These are phyloP conservation scores for Isichthys henryi DNA, from an alignment of 2,113 vertebrate species.

Conservation along the genomic window DNA sequence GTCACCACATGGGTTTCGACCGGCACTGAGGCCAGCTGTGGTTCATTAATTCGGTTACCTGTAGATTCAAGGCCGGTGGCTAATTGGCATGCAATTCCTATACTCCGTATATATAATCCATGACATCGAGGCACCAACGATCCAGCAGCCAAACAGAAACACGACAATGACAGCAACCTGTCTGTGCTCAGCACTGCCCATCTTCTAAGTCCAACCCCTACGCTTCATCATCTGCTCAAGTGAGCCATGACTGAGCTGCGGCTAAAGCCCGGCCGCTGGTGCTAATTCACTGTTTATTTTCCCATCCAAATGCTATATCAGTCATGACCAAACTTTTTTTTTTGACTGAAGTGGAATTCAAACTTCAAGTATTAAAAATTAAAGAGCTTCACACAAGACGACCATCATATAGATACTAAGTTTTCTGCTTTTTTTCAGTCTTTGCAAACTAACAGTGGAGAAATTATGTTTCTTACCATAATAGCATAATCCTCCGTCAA, in stretches of 20 bases:
- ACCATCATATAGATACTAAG: background rate
- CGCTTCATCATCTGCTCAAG: background rate
- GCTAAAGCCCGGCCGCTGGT: background rate
- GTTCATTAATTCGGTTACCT: background rate
- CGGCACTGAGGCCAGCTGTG: background rate
- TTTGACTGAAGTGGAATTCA: background rate
- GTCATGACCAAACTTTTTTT: background rate
- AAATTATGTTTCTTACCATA: background rate
- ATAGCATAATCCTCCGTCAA: background rate
- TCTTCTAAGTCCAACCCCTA: background rate
- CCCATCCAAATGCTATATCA: background rate
- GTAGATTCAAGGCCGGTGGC: background rate
- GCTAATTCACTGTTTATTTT: background rate
- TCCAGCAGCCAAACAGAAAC: background rate
- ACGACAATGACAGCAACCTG: background rate
- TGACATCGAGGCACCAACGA: background rate
- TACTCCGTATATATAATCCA: background rate
- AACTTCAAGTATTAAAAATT: background rate
- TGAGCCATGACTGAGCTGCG: background rate
- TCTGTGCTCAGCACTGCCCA: background rate
- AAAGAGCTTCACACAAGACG: background rate
- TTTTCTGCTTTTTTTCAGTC: background rate
- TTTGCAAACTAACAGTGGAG: background rate
- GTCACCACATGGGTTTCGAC: background rate
- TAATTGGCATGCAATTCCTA: background rate